Evolutionary conservation across 2,797 vertebrate species (phyloP), one percentile per base, ranked within the genome.

Genomic region (Cirrhinus mrigala): DNA sequence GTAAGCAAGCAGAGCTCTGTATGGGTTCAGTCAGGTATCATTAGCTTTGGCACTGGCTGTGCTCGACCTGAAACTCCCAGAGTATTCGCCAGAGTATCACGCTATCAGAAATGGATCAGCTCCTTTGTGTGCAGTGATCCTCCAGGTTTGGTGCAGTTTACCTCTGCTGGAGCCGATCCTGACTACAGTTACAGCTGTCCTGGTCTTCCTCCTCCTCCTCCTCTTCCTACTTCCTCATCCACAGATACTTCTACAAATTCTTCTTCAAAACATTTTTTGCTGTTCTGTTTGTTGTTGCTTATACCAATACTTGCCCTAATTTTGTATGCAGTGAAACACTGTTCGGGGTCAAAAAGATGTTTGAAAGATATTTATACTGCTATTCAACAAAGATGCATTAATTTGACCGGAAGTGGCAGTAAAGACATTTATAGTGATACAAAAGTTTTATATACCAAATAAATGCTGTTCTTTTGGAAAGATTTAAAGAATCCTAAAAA

Each of bases 21-120:
- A 20, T 94, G 93, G 94, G 48, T 94, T 84, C 94, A 94, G 87
- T 90, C 92, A n/a, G 93, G 93, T 82, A 52, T 94, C 20, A 90
- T 94, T 33, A 93, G 92, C 64, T 93, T 90, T 90, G 92, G 93
- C 29, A 8, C 18, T 73, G 93, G 92, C 60, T 94, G 94, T 84
- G 92, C 89, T 84, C 86, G 0, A 27, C 90, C 88, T 60, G 87
- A 88, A 29, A 81, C 88, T 77, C 94, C 93, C 1, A 91, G 90
- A 54, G 91, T 94, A 22, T 94, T 92, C 74, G 29, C 91, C 88
- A 93, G 93, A 90, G 93, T 94, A 86, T 93, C 93, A 75, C 50
- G 70, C 46, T 94, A 92, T 86, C 87, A 94, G 87, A 86, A 89
- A 68, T 93, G 93, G 92, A 93, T 93, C 90, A 85, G 77, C 64